A percentile compares a stretch with the other conserved stretches of the same genome.
These are phyloP conservation scores for Thereva unica DNA, from an alignment of 2,888 invertebrate species.

Conservation along the genomic window DNA sequence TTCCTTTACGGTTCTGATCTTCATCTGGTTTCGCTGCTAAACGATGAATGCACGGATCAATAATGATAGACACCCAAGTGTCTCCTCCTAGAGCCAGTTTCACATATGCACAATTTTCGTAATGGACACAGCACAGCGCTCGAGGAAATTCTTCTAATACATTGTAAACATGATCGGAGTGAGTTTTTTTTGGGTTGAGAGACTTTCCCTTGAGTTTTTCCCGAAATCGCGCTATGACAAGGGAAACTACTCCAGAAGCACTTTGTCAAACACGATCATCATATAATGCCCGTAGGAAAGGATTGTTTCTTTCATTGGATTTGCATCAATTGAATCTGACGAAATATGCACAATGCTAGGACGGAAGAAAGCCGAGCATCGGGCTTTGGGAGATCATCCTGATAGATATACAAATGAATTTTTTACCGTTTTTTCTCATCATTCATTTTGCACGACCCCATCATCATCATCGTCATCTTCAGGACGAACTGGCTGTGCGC, in stretches of 20 bases:
- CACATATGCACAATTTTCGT: not conserved
- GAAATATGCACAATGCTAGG: constrained; percentile 14
- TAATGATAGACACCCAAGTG: constrained; percentile 14
- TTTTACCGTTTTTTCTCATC: constrained; percentile 14
- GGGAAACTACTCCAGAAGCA: constrained; percentile 1
- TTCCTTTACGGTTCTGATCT: constrained; percentile 5
- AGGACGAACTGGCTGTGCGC: constrained; percentile 7
- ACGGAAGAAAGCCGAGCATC: constrained; percentile 13
- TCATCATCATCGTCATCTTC: not conserved
- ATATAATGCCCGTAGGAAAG: not conserved
- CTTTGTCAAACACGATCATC: constrained; percentile 24
- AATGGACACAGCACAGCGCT: too few species aligned
- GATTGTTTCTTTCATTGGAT: constrained; percentile 16
- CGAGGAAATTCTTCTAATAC: too few species aligned
- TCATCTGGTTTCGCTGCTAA: constrained; percentile 15
- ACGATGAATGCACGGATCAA: constrained; percentile 15
- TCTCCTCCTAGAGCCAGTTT: not conserved
- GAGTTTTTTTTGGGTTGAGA: too few species aligned
- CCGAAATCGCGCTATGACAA: not conserved
- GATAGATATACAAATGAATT: constrained; percentile 39
- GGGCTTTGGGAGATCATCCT: constrained; percentile 15
- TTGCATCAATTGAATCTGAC: constrained; percentile 32
- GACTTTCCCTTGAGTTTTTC: too few species aligned
- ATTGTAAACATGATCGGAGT: too few species aligned
- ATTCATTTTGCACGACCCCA: constrained; percentile 9